Evolutionary conservation across 2,113 vertebrate genomes (phyloP), one percentile per base, ranked within the genome.

Genomic region (Indri indri): DNA sequence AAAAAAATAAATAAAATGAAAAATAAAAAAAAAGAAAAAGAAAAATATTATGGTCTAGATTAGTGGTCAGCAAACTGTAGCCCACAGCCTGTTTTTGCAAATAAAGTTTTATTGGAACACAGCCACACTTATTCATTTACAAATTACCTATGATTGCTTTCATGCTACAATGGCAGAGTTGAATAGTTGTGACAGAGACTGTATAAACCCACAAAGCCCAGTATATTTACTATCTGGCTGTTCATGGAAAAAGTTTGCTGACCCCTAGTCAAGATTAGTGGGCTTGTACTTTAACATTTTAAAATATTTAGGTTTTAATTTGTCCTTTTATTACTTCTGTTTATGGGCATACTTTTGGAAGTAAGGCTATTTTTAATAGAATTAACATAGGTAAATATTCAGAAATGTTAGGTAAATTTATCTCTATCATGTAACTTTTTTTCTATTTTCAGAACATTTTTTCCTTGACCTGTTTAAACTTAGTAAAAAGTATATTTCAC

Each of bases 371-470:
- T 96, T 85, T 70, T 63, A 73, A 50, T 2, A 91, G 47, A 73
- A 88, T 61, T 88, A 84, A 68, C 6, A 54, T 94, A 77, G 25
- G 23, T 89, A 77, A 52, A 14, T 70, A 89, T 86, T 88, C 22
- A 76, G 83, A 82, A 91, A 71, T 86, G 42, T 45, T 96, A 80
- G 63, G 45, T 84, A 71, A 63, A 59, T 88, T 95, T 54, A 66
- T 32, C 42, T 89, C n/a, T 86, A 5, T 86, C 90, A 34, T 14
- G 25, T 37, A 34, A 71, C 50, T 77, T 71, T 52, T 63, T 65
- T 54, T 30, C 68, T 76, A 20, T 63, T 92, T 94, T 83, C 42
- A 97, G 57, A 81, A 95, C 23, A 63, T 63, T 89, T 93, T 96
- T 88, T 92, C 47, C 79, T 97, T 84, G 63, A 84, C 42, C 16